Conservation (phyloP, 2,113 vertebrate species). For the Pithys albifrons region DNA sequence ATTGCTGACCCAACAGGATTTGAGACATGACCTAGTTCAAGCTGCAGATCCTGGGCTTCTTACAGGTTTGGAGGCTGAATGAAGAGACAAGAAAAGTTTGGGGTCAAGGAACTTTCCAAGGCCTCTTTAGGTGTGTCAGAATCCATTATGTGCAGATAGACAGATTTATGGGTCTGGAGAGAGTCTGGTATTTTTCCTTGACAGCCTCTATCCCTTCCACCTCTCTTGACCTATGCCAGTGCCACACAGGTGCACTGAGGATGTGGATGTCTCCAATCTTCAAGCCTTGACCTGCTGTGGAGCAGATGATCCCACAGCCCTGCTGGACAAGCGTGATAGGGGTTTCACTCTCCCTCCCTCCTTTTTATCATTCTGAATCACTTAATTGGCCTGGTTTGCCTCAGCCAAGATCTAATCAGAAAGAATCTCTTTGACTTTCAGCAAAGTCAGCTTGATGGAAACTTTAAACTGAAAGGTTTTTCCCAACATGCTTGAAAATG, state of each 20-base stretch:
- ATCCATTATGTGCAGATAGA: background rate
- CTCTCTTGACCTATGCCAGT: background rate
- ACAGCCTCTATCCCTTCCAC: background rate
- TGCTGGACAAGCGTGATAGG: background rate
- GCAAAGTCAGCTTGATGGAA: conserved; percentile 58
- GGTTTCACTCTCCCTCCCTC: background rate
- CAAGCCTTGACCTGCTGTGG: background rate
- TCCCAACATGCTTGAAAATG: background rate
- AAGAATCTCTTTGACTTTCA: conserved; percentile 61
- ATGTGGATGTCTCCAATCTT: background rate
- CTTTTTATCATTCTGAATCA: conserved; percentile 8
- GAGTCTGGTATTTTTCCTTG: background rate
- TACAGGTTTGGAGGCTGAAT: background rate
- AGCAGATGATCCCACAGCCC: background rate
- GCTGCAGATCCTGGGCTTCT: background rate
- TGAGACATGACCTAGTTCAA: background rate
- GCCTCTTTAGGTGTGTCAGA: background rate
- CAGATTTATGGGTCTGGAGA: background rate
- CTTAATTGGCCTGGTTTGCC: conserved; percentile 2
- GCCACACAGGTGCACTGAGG: background rate
- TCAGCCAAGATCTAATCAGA: conserved; percentile 63
- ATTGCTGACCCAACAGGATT: background rate
- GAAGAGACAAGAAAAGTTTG: background rate
- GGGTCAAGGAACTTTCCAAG: background rate
- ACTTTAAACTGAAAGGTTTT: conserved; percentile 55